Evolutionary conservation across 2,113 vertebrate genomes (phyloP).

Genomic region (Rana temporaria): DNA sequence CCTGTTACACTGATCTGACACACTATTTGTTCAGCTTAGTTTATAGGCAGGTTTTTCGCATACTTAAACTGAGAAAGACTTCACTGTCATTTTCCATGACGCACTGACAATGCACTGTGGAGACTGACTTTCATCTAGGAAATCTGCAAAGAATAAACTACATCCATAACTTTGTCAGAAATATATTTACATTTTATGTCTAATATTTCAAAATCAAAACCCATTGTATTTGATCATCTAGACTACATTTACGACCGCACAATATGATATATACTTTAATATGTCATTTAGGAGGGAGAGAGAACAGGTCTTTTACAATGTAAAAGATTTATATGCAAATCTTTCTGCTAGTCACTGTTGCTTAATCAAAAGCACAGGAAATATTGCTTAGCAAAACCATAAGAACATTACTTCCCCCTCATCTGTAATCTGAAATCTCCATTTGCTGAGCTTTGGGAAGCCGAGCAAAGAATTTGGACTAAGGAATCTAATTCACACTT

Average conservation of each 20-base stretch:
- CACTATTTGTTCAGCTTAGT: conserved; percentile 55
- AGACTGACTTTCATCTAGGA: conserved; percentile 63
- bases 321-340: conserved; percentile 63
- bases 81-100: conserved; percentile 59
- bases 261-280: conserved; percentile 66
- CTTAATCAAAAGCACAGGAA: conserved; percentile 40
- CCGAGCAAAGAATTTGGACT: conserved; percentile 67
- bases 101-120: conserved; percentile 58
- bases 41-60: conserved; percentile 37
- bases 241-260: conserved; percentile 57
- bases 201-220: conserved; percentile 62
- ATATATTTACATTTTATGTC: conserved; percentile 63
- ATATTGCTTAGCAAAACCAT: neutral
- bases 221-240: conserved; percentile 61
- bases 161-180: conserved; percentile 60
- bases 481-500: conserved; percentile 86
- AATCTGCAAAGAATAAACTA: conserved; percentile 62
- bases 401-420: conserved; percentile 37
- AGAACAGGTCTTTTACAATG: conserved; percentile 64
- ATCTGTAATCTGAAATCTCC: conserved; percentile 49
- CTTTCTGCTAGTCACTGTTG: conserved; percentile 27
- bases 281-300: conserved; percentile 52
- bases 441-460: conserved; percentile 59
- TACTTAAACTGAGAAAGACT: conserved; percentile 59
- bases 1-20: conserved; percentile 6